Evolutionary conservation across 2,113 vertebrate species (phyloP), one percentile per base, ranked within the genome.

Genomic region (Elephas maximus): DNA sequence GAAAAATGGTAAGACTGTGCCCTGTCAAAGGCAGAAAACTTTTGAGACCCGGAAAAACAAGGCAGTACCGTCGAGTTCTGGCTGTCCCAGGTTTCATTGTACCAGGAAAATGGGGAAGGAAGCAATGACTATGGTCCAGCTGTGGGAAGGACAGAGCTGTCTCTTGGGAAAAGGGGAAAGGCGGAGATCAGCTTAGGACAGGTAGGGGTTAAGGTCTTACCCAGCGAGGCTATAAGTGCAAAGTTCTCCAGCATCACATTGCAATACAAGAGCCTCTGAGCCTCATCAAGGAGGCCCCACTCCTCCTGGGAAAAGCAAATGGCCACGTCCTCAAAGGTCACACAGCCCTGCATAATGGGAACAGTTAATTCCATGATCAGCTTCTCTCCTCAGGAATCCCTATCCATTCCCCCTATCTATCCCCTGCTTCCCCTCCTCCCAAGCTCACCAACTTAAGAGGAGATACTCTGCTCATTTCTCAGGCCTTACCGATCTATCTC

Each of bases 211-310:
- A 82, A 9, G 33, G 21, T 21, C 94, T 95, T 96, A 95, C 92
- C 91, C 71, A 97, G 78, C 0, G 77, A 96, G 69, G 93, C 82
- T 45, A 65, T 88, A 14, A 96, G 81, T 44, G 93, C 96, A 87
- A 96, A 95, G 77, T 93, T 96, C 91, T 96, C 91, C 69, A 96
- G 91, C 94, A 91, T 96, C 87, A 96, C 96, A 7, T 93, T 62
- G 2, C 91, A 87, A 51, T 96, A 95, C 28, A 95, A 82, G 62
- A 95, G 96, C 21, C 90, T 93, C 82, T 96, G 93, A 77, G 81
- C 76, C 82, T 83, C 87, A 91, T 95, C 96, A 8, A 95, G 96
- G 57, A 96, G 90, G 26, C 81, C 86, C 96, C 96, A 96, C 23
- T 95, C 96, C 48, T 95, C 93, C 60, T 77, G 90, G 81, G 96